phyloP scores from a whole-genome alignment of 64 coral and sea anemone genomes.

The Montipora efflorescens region DNA sequence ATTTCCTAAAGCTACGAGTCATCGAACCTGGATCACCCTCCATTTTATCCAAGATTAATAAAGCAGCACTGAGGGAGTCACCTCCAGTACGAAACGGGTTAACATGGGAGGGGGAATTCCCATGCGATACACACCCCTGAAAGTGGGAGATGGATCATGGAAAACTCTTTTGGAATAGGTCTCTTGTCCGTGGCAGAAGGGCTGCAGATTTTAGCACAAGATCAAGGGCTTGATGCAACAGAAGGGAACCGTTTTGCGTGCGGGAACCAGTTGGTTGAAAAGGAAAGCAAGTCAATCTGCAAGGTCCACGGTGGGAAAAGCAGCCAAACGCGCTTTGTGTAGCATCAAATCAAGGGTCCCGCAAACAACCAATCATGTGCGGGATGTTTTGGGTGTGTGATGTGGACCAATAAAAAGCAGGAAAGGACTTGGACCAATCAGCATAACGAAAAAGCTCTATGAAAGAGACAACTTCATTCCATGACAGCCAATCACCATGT shows the following conservation, averaged over 20 bases:
- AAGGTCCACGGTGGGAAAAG: not conserved
- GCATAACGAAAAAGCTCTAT: too few species aligned
- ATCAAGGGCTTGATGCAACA: too few species aligned
- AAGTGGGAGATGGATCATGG: conserved; percentile 25
- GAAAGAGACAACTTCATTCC: too few species aligned
- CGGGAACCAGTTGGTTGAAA: not conserved
- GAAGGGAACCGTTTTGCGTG: too few species aligned
- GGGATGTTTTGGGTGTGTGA: too few species aligned
- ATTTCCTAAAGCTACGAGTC: not conserved
- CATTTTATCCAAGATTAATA: conserved; percentile 42
- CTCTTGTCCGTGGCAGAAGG: not conserved
- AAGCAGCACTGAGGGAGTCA: not conserved
- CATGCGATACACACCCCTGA: conserved; percentile 17
- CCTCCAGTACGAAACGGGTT: not conserved
- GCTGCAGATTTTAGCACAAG: too few species aligned
- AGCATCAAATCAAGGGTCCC: too few species aligned
- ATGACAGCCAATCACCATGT: too few species aligned
- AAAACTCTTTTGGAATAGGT: not conserved
- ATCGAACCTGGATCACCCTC: not conserved
- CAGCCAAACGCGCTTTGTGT: not conserved
- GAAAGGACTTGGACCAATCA: too few species aligned
- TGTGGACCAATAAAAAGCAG: too few species aligned
- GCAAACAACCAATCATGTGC: too few species aligned
- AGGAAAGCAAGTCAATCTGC: too few species aligned
- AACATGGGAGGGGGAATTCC: conserved; percentile 29